Conservation (phyloP, 30 jellyfish, hydroid and myxozoan genomes). For the Rhopilema esculentum region DNA sequence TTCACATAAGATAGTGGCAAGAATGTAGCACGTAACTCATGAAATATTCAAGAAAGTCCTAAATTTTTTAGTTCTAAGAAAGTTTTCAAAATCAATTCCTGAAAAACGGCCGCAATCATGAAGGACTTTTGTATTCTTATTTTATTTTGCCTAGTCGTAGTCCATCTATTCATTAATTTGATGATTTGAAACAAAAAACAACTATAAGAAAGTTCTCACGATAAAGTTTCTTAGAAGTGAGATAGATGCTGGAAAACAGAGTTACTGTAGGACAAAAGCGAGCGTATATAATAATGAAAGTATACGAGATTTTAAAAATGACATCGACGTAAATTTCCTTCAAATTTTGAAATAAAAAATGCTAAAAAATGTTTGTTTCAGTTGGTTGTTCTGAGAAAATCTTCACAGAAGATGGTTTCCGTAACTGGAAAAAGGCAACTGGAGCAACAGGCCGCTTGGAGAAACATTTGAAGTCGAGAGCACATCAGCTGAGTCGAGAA, state of each 20-base stretch:
- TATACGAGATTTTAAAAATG: neutral
- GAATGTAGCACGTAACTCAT: neutral
- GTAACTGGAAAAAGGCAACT: constrained; percentile 57
- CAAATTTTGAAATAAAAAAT: neutral
- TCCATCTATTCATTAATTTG: neutral
- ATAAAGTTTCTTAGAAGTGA: neutral
- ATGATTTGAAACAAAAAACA: neutral
- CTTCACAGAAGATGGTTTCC: constrained; percentile 49
- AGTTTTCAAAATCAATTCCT: neutral
- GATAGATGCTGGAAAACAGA: neutral
- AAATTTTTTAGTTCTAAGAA: neutral
- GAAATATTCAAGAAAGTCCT: neutral
- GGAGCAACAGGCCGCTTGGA: constrained; percentile 31
- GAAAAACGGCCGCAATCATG: neutral
- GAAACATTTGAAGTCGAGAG: constrained; percentile 36
- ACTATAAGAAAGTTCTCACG: neutral
- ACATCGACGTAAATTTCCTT: neutral
- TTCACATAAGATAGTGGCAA: neutral
- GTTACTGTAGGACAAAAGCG: neutral
- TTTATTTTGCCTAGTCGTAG: neutral
- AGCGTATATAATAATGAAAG: neutral
- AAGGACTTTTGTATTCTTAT: neutral
- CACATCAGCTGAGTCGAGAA: constrained; percentile 35
- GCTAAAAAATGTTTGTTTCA: constrained; percentile 11
- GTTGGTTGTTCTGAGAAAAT: constrained; percentile 54